Evolutionary conservation across 2,797 vertebrate genomes (phyloP), one percentile per base, ranked within the genome.

Genomic region (Notolabrus celidotus): DNA sequence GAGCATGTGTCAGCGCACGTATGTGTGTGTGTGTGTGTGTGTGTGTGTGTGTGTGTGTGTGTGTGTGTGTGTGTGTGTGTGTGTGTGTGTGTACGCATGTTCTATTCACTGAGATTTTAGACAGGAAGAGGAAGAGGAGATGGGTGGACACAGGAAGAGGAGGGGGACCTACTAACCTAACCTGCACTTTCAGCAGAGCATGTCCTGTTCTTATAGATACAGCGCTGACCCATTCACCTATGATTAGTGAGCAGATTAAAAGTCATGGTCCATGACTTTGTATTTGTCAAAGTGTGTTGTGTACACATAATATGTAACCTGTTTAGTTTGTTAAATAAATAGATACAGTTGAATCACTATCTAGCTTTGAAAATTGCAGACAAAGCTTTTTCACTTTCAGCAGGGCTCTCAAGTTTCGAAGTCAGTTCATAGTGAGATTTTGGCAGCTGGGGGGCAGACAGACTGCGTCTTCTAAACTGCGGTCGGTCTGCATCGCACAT

Each of bases 101-200:
- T 57, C 67, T 77, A 20, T 79, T 75, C 74, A 77, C 38, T 22
- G 67, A 63, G 64, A 60, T 54, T 69, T 31, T 60, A 75, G 74
- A 56, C 75, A 83, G 86, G 85, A 88, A 91, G 55, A 86, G 83
- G 88, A 86, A 88, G 75, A 85, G 63, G 77, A 82, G 71, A 67
- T 63, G 88, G 84, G 84, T 86, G 86, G 89, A 76, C 79, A 82
- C 77, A 79, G 87, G 86, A 88, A 89, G 83, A 80, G 79, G 87
- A 71, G 77, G 79, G 51, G 52, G 64, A 71, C 52, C 56, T 46
- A 71, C 70, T 41, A 60, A 86, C 70, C 76, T 57, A 60, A 81
- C 74, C 63, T 85, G 53, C 60, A 45, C 77, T 71, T 27, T 82
- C 45, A 29, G 42, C 46, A 70, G 41, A 59, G 67, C 52, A 74